Conservation (phyloP, 2,113 vertebrate genomes). For the Centrocercus urophasianus region DNA sequence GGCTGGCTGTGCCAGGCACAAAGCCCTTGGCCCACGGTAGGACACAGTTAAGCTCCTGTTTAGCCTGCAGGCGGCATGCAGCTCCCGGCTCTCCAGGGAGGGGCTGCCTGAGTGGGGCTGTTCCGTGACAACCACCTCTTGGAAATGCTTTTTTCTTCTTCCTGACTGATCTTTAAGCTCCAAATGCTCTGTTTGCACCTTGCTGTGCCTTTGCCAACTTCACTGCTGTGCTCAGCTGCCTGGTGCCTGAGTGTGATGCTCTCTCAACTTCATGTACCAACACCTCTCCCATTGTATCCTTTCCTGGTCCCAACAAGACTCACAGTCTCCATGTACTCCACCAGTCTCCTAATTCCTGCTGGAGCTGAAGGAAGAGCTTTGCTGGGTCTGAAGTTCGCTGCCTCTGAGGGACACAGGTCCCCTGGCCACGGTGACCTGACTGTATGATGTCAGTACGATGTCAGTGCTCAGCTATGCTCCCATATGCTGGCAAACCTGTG, state of each 20-base stretch:
- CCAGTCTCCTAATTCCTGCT: not conserved
- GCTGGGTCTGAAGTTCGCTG: not conserved
- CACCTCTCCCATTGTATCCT: not conserved
- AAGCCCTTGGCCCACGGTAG: not conserved
- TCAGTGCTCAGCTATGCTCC: accelerated
- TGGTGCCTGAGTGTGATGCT: not conserved
- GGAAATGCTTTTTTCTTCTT: not conserved
- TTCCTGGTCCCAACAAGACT: accelerated
- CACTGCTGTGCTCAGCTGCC: not conserved
- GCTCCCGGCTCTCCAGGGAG: not conserved
- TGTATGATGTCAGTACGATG: accelerated
- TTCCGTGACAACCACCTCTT: not conserved
- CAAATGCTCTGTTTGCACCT: not conserved
- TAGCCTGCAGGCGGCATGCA: not conserved
- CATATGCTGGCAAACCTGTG: not conserved
- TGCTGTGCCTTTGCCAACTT: not conserved
- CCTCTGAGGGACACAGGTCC: accelerated
- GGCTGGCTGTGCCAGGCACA: not conserved
- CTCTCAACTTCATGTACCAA: not conserved
- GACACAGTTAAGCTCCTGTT: constrained; percentile 64
- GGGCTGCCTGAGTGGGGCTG: not conserved
- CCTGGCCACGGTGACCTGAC: not conserved
- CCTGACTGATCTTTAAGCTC: not conserved
- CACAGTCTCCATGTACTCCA: not conserved
- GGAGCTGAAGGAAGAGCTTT: not conserved